Evolutionary conservation across 2,113 vertebrate genomes (phyloP).

Genomic region (Ciconia maguari): DNA sequence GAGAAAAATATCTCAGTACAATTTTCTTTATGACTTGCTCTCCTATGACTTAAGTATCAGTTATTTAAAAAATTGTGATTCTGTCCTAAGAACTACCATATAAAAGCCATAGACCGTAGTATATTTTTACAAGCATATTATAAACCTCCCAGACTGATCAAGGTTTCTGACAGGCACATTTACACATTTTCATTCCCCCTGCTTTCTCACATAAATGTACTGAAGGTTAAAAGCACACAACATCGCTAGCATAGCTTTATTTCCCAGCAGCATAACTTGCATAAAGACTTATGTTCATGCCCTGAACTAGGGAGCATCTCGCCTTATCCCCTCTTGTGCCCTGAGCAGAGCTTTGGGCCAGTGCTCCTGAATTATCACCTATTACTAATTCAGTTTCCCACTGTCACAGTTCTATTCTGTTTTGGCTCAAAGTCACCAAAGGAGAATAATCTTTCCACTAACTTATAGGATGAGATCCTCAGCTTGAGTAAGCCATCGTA

Average conservation of each 20-base stretch:
- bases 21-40: slow-evolving; percentile 16
- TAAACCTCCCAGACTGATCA: neutral
- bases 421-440: neutral
- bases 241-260: neutral
- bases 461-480: neutral
- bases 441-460: neutral
- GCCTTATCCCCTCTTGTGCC: neutral
- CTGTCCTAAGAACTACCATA: neutral
- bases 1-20: neutral
- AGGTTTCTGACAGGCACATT: neutral
- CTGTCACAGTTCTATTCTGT: neutral
- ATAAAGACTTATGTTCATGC: neutral
- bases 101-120: neutral
- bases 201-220: neutral
- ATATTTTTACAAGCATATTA: slow-evolving; percentile 22
- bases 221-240: neutral
- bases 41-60: neutral
- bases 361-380: neutral
- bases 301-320: neutral
- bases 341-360: neutral
- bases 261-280: neutral
- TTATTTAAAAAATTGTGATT: neutral
- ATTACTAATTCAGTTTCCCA: neutral
- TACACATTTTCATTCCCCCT: neutral
- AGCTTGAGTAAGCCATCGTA: neutral